phyloP scores from a whole-genome alignment of 37 sponge, comb jelly and placozoan species.

The Aphrocallistes beatrix region DNA sequence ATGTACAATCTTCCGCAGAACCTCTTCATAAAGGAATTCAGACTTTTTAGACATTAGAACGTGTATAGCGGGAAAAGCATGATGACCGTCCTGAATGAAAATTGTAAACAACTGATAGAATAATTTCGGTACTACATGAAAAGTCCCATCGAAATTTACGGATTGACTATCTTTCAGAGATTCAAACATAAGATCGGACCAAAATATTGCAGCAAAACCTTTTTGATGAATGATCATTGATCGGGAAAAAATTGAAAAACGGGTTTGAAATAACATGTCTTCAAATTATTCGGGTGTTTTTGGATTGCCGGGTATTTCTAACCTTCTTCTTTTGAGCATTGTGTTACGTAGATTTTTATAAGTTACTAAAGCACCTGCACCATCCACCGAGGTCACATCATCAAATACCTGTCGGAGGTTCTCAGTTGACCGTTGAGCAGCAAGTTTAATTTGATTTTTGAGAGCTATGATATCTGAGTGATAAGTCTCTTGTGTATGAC shows the following conservation, averaged over 20 bases:
- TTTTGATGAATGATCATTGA: not conserved
- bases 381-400: not conserved
- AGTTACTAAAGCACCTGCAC: not conserved
- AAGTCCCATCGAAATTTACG: not conserved
- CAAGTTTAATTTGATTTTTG: not conserved
- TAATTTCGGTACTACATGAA: not conserved
- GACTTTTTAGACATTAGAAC: conserved; percentile 4
- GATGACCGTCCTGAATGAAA: conserved; percentile 1
- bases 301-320: not conserved
- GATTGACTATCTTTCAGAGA: not conserved
- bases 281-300: conserved; percentile 6
- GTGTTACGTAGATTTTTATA: not conserved
- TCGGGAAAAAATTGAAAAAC: not conserved
- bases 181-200: not conserved
- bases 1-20: conserved; percentile 1
- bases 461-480: not conserved
- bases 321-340: not conserved
- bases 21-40: not conserved
- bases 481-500: not conserved
- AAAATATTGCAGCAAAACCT: conserved; percentile 9
- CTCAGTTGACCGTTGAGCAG: not conserved
- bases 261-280: not conserved
- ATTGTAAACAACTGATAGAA: not conserved
- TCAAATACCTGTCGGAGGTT: not conserved
- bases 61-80: not conserved